phyloP scores from a whole-genome alignment of 2,113 vertebrate species.

The Archocentrus centrarchus region DNA sequence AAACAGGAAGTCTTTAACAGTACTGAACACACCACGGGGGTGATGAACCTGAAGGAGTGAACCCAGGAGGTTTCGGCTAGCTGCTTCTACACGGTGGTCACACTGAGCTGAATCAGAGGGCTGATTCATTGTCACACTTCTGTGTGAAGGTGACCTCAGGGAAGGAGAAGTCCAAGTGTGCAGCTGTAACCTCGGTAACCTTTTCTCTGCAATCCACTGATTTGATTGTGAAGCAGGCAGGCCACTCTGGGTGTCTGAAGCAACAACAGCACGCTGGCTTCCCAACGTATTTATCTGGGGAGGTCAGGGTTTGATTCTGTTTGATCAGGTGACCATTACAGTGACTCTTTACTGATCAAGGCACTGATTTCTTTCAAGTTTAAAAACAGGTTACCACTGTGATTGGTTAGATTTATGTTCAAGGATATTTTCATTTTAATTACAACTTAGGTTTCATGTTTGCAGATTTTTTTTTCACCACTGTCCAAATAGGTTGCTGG shows the following conservation, averaged over 20 bases:
- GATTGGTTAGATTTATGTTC: not conserved
- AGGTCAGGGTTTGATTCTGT: not conserved
- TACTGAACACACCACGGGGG: no score
- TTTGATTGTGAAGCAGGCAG: not conserved
- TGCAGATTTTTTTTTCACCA: no score
- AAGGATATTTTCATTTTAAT: not conserved
- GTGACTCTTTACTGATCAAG: not conserved
- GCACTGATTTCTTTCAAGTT: not conserved
- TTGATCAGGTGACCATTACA: not conserved
- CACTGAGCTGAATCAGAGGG: not conserved
- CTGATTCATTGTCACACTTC: slow-evolving; percentile 4
- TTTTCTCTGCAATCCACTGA: not conserved
- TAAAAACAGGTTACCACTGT: not conserved
- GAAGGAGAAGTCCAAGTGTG: not conserved
- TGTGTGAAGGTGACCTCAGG: not conserved
- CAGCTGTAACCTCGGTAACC: not conserved
- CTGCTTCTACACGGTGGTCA: not conserved
- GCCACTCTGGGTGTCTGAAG: not conserved
- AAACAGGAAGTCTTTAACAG: not conserved
- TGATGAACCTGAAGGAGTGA: not conserved
- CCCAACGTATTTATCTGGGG: not conserved
- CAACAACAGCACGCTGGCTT: not conserved
- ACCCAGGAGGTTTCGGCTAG: not conserved
- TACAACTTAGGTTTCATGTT: not conserved
- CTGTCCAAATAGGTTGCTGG: not conserved